Conservation (phyloP, 2,113 vertebrate genomes). For the Laterallus jamaicensis region DNA sequence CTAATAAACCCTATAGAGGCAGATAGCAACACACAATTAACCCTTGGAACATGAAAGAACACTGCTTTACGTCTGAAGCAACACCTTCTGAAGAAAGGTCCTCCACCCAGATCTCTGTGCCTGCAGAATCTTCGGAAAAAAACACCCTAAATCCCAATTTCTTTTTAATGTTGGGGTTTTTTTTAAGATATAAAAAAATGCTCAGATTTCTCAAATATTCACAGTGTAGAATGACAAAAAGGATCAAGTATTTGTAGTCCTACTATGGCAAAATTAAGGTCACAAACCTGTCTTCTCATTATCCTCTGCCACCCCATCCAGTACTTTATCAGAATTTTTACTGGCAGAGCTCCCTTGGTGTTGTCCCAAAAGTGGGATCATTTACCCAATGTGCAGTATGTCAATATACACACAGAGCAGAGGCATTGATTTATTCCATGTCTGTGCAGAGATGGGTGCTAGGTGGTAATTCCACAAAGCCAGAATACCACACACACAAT, state of each 20-base stretch:
- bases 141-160: neutral
- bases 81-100: neutral
- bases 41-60: neutral
- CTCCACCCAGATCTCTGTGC: neutral
- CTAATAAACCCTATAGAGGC: neutral
- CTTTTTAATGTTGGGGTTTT: neutral
- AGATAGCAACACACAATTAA: neutral
- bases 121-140: neutral
- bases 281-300: rapidly evolving
- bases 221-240: neutral
- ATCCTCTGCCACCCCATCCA: neutral
- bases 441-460: too few relatives aligned
- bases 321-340: neutral
- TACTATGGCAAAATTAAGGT: neutral
- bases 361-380: too few relatives aligned
- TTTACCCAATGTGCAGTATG: too few relatives aligned
- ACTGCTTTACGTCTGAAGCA: neutral
- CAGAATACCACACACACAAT: too few relatives aligned
- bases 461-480: too few relatives aligned
- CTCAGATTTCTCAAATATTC: neutral
- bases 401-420: too few relatives aligned
- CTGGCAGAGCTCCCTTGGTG: neutral
- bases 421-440: too few relatives aligned
- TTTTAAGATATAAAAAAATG: neutral
- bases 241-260: neutral